Base-by-base conservation (phyloP, 2,797 vertebrate genomes). In the Mallotus villosus region DNA sequence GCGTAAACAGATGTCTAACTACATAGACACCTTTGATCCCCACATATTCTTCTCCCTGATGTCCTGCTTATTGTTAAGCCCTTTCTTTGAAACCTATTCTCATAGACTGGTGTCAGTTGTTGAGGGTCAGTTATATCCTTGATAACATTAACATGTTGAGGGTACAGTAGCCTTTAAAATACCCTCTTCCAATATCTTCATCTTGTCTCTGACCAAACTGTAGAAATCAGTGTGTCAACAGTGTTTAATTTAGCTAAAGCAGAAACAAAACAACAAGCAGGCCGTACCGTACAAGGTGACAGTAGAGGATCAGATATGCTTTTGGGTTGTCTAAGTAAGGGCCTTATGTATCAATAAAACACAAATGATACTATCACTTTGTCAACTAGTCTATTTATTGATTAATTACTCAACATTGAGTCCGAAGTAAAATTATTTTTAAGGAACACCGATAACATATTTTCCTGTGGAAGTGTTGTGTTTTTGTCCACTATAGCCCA, bases 271-370 rank as follows among this genome's bases (percentile, higher is more conserved):
- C 19, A 19, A 19, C 49, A 55, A 55, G 51, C 51, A 55, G 19
- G 51, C 51, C 51, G 9, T 55, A 55, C 51, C 4, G 1, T 55
- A n/a, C 51, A n/a, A 8, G 41, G 3, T 46, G 41, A 46, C 16
- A 55, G 49, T 51, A 51, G 49, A 51, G 51, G 51, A 55, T 17
- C 51, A 55, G 51, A 55, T 55, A 17, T 55, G 51, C 51, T 55
- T 17, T 55, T n/a, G 51, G 51, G 51, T 17, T 5, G 51, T 55
- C 16, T 17, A 55, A 37, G 34, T 37, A 37, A 46, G 41, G 41
- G 41, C 41, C 41, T 21, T 61, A 24, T 61, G 59, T 61, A 27
- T 27, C 59, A 61, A 25, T 61, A 61, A 61, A 61, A 61, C 25
- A 27, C 22, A 61, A 46, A 61, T 24, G 59, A 61, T 27, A 61